These are phyloP conservation scores for Danio jaintianensis DNA, from an alignment of 2,797 vertebrate genomes.

Conservation along the genomic window DNA sequence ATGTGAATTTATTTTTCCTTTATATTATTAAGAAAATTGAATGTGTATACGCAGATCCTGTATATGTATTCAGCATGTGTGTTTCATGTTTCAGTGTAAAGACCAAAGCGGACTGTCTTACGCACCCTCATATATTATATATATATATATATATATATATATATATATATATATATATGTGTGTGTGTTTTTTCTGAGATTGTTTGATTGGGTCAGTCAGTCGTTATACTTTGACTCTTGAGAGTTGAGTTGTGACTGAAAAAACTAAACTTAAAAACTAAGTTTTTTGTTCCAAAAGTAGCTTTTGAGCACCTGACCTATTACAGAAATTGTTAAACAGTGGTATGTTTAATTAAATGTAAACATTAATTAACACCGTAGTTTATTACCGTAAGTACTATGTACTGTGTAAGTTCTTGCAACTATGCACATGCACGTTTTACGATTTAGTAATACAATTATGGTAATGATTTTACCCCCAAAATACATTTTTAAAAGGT, in stretches of 20 bases:
- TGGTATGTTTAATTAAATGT: slow-evolving; percentile 44
- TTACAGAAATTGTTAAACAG: slow-evolving; percentile 16
- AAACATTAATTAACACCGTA: slow-evolving; percentile 39
- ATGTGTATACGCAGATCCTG: slow-evolving; percentile 79
- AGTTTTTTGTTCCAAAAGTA: slow-evolving; percentile 7
- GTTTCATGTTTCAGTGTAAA: slow-evolving; percentile 26
- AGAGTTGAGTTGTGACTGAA: slow-evolving; percentile 8
- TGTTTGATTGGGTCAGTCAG: slow-evolving; percentile 3
- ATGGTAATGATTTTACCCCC: slow-evolving; percentile 3
- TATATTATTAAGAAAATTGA: slow-evolving; percentile 64
- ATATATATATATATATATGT: too few species aligned
- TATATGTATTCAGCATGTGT: slow-evolving; percentile 56
- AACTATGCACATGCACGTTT: slow-evolving; percentile 47
- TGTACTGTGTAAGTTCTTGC: slow-evolving; percentile 57
- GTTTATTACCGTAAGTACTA: slow-evolving; percentile 58
- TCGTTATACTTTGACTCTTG: slow-evolving; percentile 5
- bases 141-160: too few species aligned
- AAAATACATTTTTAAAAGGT: background rate
- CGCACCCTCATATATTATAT: background rate
- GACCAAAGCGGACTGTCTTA: slow-evolving; percentile 13
- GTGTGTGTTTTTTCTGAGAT: too few species aligned
- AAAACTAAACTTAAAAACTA: too few species aligned
- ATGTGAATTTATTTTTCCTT: slow-evolving; percentile 85
- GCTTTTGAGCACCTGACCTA: slow-evolving; percentile 8
- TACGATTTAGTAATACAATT: background rate